Base-by-base conservation (phyloP, 2,113 vertebrate species). In the Octodon degus region DNA sequence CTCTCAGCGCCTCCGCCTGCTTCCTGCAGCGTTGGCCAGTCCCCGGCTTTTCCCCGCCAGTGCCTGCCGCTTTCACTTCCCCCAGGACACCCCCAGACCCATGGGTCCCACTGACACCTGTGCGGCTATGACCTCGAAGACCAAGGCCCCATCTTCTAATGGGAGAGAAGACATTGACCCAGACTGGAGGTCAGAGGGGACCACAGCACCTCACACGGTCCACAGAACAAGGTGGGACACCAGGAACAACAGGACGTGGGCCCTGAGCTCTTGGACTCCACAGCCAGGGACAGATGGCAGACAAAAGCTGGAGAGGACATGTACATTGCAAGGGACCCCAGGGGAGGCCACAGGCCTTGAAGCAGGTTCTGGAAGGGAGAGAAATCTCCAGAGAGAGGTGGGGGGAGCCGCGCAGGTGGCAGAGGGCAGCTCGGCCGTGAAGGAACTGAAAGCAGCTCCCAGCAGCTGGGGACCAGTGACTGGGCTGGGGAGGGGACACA, bases 371-470 rank as follows among this genome's bases (percentile, higher is more conserved):
- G 74, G 79, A 19, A 92, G 65, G 58, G 80, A 83, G 34, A 63
- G 58, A 72, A 86, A 47, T 34, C 85, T 37, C 86, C 37, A n/a
- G 37, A 63, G 79, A 82, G 37, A 58, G 10, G 25, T 4, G 3
- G 60, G 8, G 24, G 12, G 25, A 80, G 70, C 89, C 16, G 63
- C 82, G 68, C 84, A 93, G 94, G 79, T 74, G 72, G 90, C n/a
- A 95, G 22, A 65, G 43, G 92, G 2, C 2, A 55, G 40, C 84
- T 76, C 34, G 43, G 62, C 55, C 19, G 20, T 34, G 47, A 91
- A 89, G 89, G 90, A 96, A 95, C 47, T 9, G 91, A 89, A 67
- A 91, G 76, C 50, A 13, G 37, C 30, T 87, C n/a, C 19, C 81
- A 79, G 95, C 53, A 32, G 62, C 82, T 76, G 90, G 25, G 0